Percentiles rank a stretch among this genome's conserved stretches.
These are phyloP conservation scores for Formica selysi DNA, from an alignment of 1,140 invertebrate species.

Conservation along the genomic window DNA sequence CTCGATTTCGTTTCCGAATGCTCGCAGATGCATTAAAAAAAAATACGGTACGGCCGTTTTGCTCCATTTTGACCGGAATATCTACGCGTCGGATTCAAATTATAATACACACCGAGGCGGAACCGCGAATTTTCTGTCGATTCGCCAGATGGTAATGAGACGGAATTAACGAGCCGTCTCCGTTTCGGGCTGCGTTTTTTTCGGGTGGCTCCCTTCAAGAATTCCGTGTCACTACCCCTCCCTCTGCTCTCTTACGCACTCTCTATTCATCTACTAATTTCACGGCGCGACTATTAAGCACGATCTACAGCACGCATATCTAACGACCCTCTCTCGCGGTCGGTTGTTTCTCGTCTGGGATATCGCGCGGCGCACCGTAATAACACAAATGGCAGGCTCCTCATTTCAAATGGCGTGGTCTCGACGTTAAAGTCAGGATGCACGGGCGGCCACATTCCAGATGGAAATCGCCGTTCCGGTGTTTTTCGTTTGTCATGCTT, in stretches of 20 bases:
- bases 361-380: slow-evolving; percentile 26
- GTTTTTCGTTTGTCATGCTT: slow-evolving; percentile 63
- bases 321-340: slow-evolving; percentile 5
- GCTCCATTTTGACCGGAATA: slow-evolving; percentile 12
- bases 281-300: slow-evolving; percentile 49
- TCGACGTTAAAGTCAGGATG: slow-evolving; percentile 56
- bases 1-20: slow-evolving; percentile 71
- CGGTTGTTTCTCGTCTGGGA: slow-evolving; percentile 53
- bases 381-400: slow-evolving; percentile 41
- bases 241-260: neutral
- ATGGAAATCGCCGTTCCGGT: slow-evolving; percentile 60
- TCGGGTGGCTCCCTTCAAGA: slow-evolving; percentile 24
- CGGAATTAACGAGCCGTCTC: slow-evolving; percentile 70
- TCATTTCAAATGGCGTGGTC: slow-evolving; percentile 35
- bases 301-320: slow-evolving; percentile 59
- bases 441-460: slow-evolving; percentile 56
- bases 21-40: slow-evolving; percentile 72
- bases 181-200: slow-evolving; percentile 18
- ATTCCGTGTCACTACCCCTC: slow-evolving; percentile 73
- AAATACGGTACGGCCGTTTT: neutral
- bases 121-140: slow-evolving; percentile 75
- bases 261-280: slow-evolving; percentile 47
- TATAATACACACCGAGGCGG: slow-evolving; percentile 63
- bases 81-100: slow-evolving; percentile 72
- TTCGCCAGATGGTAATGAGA: slow-evolving; percentile 71